Conservation (phyloP, 1,140 invertebrate species). For the Hylaeus volcanicus region DNA sequence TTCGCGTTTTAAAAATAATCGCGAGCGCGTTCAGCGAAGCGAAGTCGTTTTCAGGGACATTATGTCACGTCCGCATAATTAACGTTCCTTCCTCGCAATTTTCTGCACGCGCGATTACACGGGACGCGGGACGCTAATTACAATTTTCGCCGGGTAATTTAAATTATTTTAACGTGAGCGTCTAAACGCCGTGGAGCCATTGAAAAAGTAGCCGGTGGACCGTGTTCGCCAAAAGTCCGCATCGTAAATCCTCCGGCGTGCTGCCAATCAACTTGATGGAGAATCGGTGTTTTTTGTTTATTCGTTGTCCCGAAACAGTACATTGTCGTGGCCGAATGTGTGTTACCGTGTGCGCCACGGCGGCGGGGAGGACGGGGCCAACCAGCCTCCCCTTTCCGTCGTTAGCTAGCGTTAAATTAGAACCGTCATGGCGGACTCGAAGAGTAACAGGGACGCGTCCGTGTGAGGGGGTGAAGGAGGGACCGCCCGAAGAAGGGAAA, state of each 20-base stretch:
- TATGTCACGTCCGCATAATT: constrained; percentile 48
- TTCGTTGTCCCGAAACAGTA: constrained; percentile 53
- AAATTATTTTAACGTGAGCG: constrained; percentile 49
- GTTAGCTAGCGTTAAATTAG: constrained; percentile 74
- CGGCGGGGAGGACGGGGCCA: neutral
- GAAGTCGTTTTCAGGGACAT: constrained; percentile 36
- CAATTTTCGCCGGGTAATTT: constrained; percentile 48
- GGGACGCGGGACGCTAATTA: constrained; percentile 33
- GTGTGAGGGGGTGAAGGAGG: constrained; percentile 3
- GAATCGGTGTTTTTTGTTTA: constrained; percentile 58
- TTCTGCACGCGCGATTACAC: constrained; percentile 50
- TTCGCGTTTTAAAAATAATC: constrained; percentile 40
- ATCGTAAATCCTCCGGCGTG: constrained; percentile 37
- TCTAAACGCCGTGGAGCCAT: constrained; percentile 36
- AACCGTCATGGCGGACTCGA: constrained; percentile 52
- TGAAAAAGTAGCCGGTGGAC: constrained; percentile 44
- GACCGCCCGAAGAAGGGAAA: neutral
- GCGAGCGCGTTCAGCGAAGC: neutral
- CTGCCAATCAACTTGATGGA: constrained; percentile 55
- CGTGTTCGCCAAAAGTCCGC: constrained; percentile 29
- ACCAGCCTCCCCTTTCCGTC: constrained; percentile 36
- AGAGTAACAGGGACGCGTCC: constrained; percentile 23
- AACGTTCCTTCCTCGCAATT: constrained; percentile 47
- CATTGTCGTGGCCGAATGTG: constrained; percentile 47
- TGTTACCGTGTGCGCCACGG: constrained; percentile 4